Evolutionary conservation across 2,888 invertebrate species (phyloP).

Genomic region (Camponotus fellah): DNA sequence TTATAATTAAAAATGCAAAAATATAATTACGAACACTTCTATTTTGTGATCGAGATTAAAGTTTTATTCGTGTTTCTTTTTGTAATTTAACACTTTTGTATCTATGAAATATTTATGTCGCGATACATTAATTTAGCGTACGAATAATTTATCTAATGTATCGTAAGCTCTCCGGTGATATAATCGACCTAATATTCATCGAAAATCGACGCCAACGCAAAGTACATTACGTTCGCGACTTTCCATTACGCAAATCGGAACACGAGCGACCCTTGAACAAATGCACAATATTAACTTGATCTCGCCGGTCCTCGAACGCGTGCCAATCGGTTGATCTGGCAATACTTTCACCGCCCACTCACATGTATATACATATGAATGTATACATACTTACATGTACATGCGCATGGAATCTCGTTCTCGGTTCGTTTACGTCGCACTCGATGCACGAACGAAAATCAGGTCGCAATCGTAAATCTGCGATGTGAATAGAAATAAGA

Average conservation of each 20-base stretch:
- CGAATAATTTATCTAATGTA: conserved; percentile 4
- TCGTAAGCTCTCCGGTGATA: conserved; percentile 5
- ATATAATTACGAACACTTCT: not conserved
- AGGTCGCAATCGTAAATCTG: conserved; percentile 48
- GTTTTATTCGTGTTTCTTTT: not conserved
- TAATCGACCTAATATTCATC: conserved; percentile 24
- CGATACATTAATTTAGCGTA: not conserved
- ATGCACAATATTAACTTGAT: conserved; percentile 38
- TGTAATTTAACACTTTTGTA: not conserved
- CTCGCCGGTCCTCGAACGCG: not conserved
- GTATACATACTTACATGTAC: not conserved
- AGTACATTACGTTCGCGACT: not conserved
- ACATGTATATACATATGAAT: not conserved
- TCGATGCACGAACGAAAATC: not conserved
- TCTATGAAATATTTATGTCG: not conserved
- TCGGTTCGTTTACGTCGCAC: conserved; percentile 18
- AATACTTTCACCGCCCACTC: not conserved
- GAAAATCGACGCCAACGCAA: conserved; percentile 18
- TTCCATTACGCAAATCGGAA: conserved; percentile 35
- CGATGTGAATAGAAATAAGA: conserved; percentile 22
- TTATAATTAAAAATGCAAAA: conserved; percentile 2
- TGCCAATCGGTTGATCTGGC: conserved; percentile 18
- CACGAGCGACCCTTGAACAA: not conserved
- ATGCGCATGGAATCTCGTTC: not conserved
- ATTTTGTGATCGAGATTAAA: not conserved